Conservation (phyloP, 2,888 invertebrate species). For the Therioaphis trifolii region DNA sequence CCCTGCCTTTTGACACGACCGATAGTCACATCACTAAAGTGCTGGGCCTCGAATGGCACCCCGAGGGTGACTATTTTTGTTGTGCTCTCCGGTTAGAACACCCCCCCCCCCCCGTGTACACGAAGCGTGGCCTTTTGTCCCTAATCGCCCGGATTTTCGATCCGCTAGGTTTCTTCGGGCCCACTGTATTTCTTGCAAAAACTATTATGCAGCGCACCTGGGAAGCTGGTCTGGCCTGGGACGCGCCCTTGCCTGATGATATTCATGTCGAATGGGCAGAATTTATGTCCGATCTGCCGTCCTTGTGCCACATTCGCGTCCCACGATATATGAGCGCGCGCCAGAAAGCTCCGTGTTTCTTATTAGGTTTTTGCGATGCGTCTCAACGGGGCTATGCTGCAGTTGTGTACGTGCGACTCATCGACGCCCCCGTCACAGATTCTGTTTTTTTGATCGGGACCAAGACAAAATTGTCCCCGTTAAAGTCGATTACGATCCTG, state of each 20-base stretch:
- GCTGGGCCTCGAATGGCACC: not conserved
- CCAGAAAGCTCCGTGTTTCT: not conserved
- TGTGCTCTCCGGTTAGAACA: not conserved
- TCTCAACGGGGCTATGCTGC: not conserved
- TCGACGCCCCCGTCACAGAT: not conserved
- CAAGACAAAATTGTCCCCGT: not conserved
- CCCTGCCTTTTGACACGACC: no score
- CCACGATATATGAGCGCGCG: not conserved
- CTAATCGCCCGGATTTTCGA: not conserved
- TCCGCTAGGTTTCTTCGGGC: no score
- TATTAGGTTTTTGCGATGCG: not conserved
- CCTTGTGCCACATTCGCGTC: not conserved
- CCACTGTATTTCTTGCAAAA: not conserved
- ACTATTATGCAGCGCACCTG: constrained; percentile 5
- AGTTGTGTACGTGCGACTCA: not conserved
- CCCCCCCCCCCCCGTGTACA: not conserved
- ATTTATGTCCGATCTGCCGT: not conserved
- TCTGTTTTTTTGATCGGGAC: not conserved
- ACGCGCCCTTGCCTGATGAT: not conserved
- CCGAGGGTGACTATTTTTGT: not conserved
- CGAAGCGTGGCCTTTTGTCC: not conserved
- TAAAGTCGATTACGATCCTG: not conserved
- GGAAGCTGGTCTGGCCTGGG: not conserved
- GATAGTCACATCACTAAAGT: not conserved
- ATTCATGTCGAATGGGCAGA: not conserved